These are phyloP conservation scores for Adelosebastes latens DNA, from an alignment of 2,797 vertebrate genomes.

Conservation along the genomic window DNA sequence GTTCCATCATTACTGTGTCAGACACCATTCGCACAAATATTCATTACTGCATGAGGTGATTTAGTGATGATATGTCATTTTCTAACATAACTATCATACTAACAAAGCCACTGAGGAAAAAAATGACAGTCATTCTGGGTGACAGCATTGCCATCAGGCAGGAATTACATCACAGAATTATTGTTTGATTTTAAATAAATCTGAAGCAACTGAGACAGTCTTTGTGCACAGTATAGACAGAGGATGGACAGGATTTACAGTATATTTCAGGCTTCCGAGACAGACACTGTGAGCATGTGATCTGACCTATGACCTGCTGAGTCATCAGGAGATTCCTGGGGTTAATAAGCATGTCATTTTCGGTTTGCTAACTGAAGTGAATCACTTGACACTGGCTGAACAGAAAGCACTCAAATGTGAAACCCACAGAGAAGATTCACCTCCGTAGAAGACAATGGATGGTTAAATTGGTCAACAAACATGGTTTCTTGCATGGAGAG, in stretches of 20 bases:
- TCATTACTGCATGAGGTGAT: slow-evolving; percentile 15
- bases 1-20: not conserved
- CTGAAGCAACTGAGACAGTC: not conserved
- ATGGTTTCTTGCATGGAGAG: not conserved
- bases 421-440: not conserved
- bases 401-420: not conserved
- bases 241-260: not conserved
- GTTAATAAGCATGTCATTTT: slow-evolving; percentile 10
- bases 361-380: not conserved
- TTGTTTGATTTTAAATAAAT: not conserved
- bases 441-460: not conserved
- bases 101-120: not conserved
- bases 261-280: not conserved
- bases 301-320: not conserved
- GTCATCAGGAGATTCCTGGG: not conserved
- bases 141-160: not conserved
- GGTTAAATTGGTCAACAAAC: not conserved
- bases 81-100: slow-evolving; percentile 2
- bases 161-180: not conserved
- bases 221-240: not conserved
- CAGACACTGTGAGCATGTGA: not conserved
- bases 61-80: not conserved
- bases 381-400: not conserved
- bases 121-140: not conserved
- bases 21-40: not conserved